phyloP scores from a whole-genome alignment of 2,797 vertebrate species.

The Lithobates pipiens region DNA sequence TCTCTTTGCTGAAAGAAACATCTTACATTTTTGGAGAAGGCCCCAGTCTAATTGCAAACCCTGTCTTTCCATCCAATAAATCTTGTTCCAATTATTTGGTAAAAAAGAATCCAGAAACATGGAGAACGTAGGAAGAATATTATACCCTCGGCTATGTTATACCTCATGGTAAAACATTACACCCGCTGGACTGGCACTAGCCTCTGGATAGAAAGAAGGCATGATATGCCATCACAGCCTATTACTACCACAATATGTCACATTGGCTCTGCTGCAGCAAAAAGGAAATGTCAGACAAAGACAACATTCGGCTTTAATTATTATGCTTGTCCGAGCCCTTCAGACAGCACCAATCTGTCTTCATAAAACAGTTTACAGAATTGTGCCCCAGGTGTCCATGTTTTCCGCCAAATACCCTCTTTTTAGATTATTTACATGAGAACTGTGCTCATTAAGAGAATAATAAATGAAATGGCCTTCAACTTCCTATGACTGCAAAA shows the following conservation, averaged over 20 bases:
- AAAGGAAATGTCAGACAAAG: conserved; percentile 47
- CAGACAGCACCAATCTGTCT: conserved; percentile 54
- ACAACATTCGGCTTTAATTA: conserved; percentile 41
- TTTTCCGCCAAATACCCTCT: conserved; percentile 54
- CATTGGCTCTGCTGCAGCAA: conserved; percentile 48
- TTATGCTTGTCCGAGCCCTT: conserved; percentile 44
- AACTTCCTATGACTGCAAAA: conserved; percentile 62
- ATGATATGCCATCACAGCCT: conserved; percentile 50
- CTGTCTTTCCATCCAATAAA: conserved; percentile 9
- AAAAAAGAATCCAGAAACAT: conserved; percentile 8
- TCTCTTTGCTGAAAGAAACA: neutral
- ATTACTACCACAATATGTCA: conserved; percentile 59
- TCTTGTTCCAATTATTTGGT: conserved; percentile 17
- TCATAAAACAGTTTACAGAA: conserved; percentile 56
- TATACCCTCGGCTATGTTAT: conserved; percentile 22
- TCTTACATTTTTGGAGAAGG: neutral
- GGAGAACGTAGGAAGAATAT: conserved; percentile 7
- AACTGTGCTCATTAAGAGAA: conserved; percentile 52
- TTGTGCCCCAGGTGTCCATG: conserved; percentile 56
- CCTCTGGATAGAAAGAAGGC: conserved; percentile 38
- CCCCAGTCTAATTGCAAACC: neutral
- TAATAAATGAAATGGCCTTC: conserved; percentile 52
- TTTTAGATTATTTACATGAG: conserved; percentile 57
- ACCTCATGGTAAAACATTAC: conserved; percentile 38
- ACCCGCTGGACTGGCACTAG: conserved; percentile 43